phyloP scores from a whole-genome alignment of 64 coral and sea anemone genomes.

The Stichodactyla helianthus region DNA sequence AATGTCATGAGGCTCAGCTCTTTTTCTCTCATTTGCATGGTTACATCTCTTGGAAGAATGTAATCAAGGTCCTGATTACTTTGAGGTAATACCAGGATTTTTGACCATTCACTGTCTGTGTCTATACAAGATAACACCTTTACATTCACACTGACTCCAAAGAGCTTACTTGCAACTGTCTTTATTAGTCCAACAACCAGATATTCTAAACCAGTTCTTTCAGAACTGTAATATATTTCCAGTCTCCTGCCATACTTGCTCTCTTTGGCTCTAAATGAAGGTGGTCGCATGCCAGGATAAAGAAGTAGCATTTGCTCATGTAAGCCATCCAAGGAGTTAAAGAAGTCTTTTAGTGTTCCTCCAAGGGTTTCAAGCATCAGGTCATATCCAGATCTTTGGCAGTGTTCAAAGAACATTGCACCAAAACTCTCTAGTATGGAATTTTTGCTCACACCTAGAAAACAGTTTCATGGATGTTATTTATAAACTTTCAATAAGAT shows the following conservation, averaged over 20 bases:
- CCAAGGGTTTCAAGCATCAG: conserved; percentile 70
- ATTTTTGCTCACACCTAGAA: conserved; percentile 51
- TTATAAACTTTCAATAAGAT: not conserved
- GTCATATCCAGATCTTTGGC: conserved; percentile 81
- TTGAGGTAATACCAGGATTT: conserved; percentile 49
- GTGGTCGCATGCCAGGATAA: conserved; percentile 83
- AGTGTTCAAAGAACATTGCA: conserved; percentile 75
- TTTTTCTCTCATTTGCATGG: conserved; percentile 51
- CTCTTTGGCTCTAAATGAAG: conserved; percentile 89
- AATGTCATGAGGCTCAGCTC: conserved; percentile 71
- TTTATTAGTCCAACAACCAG: conserved; percentile 88
- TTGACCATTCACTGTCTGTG: conserved; percentile 74
- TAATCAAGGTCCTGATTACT: conserved; percentile 29
- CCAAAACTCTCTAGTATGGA: conserved; percentile 92
- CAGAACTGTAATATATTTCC: conserved; percentile 79
- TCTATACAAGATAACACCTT: conserved; percentile 38
- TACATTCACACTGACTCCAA: conserved; percentile 58
- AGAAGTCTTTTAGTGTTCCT: conserved; percentile 83
- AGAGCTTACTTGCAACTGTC: conserved; percentile 73
- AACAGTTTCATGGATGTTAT: not conserved
- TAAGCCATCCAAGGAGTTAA: conserved; percentile 82
- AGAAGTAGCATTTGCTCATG: conserved; percentile 85
- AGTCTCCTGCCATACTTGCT: conserved; percentile 46
- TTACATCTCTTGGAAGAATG: conserved; percentile 32
- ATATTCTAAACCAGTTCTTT: conserved; percentile 80